Conservation (phyloP, 2,888 invertebrate genomes). For the Oscheius sp. region DNA sequence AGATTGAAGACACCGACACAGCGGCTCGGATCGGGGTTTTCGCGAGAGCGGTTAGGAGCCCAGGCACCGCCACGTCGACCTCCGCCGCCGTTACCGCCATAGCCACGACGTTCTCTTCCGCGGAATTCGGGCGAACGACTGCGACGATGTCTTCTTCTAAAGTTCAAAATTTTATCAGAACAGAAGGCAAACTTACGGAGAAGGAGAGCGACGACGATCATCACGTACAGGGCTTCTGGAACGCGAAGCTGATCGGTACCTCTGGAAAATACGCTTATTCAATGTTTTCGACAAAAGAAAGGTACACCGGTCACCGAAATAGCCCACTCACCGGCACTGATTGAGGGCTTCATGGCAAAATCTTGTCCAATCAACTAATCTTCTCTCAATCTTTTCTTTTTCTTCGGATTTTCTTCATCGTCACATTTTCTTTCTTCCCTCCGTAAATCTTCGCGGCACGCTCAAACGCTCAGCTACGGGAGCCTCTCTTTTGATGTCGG, state of each 20-base stretch:
- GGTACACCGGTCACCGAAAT: conserved; percentile 3
- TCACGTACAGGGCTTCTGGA: conserved; percentile 11
- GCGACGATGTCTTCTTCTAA: neutral
- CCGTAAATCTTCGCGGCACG: conserved; percentile 19
- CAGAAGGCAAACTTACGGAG: conserved; percentile 21
- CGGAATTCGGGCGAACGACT: conserved; percentile 33
- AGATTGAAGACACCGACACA: conserved; percentile 95
- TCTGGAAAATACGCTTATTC: conserved; percentile 3
- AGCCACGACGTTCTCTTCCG: neutral
- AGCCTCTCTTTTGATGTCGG: neutral
- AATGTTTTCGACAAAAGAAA: neutral
- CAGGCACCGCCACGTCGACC: conserved; percentile 31
- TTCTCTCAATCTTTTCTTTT: conserved; percentile 15
- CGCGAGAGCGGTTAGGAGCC: conserved; percentile 29
- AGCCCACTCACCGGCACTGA: conserved; percentile 24
- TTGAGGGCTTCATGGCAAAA: conserved; percentile 19
- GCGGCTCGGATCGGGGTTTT: conserved; percentile 74
- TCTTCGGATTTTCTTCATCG: conserved; percentile 15
- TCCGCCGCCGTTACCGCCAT: conserved; percentile 12
- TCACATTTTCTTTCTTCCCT: conserved; percentile 12
- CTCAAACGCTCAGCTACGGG: conserved; percentile 6
- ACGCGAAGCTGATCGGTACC: conserved; percentile 24
- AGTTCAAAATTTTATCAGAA: neutral
- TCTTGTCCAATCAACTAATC: conserved; percentile 7
- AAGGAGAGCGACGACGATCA: conserved; percentile 15